Percentiles rank a stretch among this genome's conserved stretches.
Evolutionary conservation across 2,797 vertebrate species (phyloP).

Genomic region (Uromys caudimaculatus): DNA sequence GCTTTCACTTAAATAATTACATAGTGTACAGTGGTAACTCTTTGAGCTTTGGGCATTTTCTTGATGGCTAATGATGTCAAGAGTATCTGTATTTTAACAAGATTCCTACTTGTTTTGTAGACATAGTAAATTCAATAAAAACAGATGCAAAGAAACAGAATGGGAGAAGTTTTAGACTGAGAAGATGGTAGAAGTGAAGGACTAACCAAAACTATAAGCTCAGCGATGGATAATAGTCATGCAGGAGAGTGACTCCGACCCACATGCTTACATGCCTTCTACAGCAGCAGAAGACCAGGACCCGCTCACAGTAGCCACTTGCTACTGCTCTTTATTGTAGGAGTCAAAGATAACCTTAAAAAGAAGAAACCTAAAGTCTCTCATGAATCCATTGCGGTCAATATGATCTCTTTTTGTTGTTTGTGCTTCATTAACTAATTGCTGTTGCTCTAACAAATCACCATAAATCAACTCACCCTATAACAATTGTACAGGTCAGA

Average conservation of each 20-base stretch:
- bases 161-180: neutral
- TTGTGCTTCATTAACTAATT: neutral
- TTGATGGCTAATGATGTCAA: neutral
- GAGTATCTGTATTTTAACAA: conserved; percentile 8
- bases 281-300: neutral
- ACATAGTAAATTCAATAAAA: neutral
- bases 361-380: conserved; percentile 31
- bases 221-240: neutral
- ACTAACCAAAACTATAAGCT: neutral
- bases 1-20: neutral
- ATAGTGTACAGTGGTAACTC: no score
- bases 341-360: neutral
- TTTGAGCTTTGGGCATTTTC: neutral
- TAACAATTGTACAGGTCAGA: neutral
- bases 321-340: conserved; percentile 5
- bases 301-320: neutral
- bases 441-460: neutral
- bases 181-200: neutral
- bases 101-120: neutral
- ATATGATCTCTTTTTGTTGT: neutral
- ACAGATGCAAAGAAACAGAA: neutral
- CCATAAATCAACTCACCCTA: neutral
- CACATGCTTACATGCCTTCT: neutral
- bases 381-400: neutral
- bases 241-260: fast-evolving